Base-by-base conservation (phyloP, 2,888 invertebrate species). In the Caenorhabditis sp. region DNA sequence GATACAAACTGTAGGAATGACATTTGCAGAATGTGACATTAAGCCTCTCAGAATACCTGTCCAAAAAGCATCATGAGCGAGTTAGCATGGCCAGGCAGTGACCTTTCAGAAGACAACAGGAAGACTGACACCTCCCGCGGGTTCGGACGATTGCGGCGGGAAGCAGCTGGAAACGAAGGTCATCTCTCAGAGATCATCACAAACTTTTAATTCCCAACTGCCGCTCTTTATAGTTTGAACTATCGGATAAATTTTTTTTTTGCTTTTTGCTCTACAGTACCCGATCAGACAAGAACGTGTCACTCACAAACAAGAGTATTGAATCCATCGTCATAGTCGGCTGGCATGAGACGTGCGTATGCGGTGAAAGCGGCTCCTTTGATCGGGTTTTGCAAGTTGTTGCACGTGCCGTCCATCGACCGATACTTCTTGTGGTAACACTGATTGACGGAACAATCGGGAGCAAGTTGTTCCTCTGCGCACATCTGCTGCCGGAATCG, bases 281-380 rank as follows among this genome's bases (percentile, higher is more conserved):
- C 40, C 51, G 11, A 18, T 8, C 13, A 8, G 6, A 9, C 32
- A 32, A 18, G 18, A 13, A 37, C 3, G 35, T 50, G 53, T 28
- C 50, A 86, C 88, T 82, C 47, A 90, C 91, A 85, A 20, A 87
- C 83, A 64, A 89, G 85, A 20, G 88, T 81, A 18, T 84, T 85
- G 53, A 91, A 74, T 26, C 89, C 89, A 70, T 91, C 91, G 61
- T 90, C 91, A 74, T 90, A 91, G 37, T 82, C 85, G 20, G 91
- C 82, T 6, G 87, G 80, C 51, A 88, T 74, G 15, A 92, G 83
- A 22, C 91, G 80, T 2, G 80, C 55, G 76, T 82, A 91, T 1
- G 95, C 95, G 0, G 95, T 95, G 83, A 97, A 94, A 0, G 98
- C 96, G 0, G 97, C 95, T 6, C 98, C 98, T 96, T 96, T 96